phyloP scores from a whole-genome alignment of 2,113 vertebrate species.

The Gadus chalcogrammus region DNA sequence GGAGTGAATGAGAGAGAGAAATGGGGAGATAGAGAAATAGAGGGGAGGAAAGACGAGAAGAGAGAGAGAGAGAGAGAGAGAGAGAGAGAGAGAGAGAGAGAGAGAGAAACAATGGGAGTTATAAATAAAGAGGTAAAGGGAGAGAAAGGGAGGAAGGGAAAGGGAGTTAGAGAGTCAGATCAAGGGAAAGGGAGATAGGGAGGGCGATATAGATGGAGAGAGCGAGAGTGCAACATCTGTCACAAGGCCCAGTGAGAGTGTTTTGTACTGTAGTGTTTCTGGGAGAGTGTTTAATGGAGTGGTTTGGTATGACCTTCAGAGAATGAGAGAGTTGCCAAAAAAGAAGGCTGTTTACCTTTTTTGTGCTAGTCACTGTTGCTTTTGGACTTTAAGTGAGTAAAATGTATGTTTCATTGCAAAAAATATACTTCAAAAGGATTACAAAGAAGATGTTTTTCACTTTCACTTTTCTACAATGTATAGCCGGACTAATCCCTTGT shows the following conservation, averaged over 20 bases:
- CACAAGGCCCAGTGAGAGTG: constrained; percentile 6
- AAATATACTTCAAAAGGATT: too few species aligned
- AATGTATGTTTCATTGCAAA: too few species aligned
- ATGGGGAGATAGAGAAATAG: constrained; percentile 3
- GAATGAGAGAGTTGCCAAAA: constrained; percentile 7
- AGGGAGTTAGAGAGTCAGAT: constrained; percentile 8
- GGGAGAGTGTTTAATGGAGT: not conserved
- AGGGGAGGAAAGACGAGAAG: not conserved
- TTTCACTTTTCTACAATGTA: too few species aligned
- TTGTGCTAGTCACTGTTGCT: too few species aligned
- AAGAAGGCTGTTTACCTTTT: too few species aligned
- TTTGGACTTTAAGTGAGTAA: too few species aligned
- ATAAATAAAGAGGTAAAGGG: not conserved
- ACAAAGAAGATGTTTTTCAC: too few species aligned
- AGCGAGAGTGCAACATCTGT: constrained; percentile 42
- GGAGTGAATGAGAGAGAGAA: not conserved
- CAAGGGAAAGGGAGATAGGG: not conserved
- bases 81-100: not conserved
- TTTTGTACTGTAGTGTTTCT: not conserved
- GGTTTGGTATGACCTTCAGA: constrained; percentile 17
- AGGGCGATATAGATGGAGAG: not conserved
- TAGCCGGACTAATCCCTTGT: too few species aligned
- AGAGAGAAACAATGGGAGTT: constrained; percentile 1
- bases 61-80: constrained; percentile 4
- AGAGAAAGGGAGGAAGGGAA: not conserved